A percentile compares a stretch with the other conserved stretches of the same genome.
Conservation (phyloP, 2,888 invertebrate genomes). For the Patella ulyssiponensis region DNA sequence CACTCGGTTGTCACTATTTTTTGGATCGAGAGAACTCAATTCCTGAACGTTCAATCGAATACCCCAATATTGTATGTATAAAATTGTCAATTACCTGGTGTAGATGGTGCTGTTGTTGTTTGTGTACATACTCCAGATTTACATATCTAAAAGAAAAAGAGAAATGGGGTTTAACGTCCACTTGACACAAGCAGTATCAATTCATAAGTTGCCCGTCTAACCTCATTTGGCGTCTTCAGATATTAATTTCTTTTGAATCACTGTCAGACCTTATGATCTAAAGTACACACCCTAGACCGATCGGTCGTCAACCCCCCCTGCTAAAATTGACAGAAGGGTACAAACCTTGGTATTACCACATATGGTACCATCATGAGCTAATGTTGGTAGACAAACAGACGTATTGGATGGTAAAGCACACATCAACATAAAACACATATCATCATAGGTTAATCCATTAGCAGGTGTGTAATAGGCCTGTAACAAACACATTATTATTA, state of each 20-base stretch:
- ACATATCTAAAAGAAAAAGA: slow-evolving; percentile 13
- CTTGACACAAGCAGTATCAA: background rate
- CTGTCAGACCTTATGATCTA: too few species aligned
- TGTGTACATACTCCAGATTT: slow-evolving; percentile 13
- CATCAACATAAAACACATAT: slow-evolving; percentile 15
- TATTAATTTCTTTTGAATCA: background rate
- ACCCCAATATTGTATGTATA: too few species aligned
- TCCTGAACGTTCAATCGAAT: too few species aligned
- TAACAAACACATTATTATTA: too few species aligned
- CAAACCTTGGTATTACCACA: slow-evolving; percentile 21
- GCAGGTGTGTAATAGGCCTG: background rate
- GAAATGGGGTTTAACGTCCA: too few species aligned
- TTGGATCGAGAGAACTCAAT: too few species aligned
- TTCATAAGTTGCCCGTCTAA: background rate
- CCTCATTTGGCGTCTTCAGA: background rate
- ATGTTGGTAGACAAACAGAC: background rate
- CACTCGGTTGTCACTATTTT: too few species aligned
- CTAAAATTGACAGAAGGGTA: background rate
- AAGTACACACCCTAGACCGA: background rate
- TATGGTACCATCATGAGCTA: slow-evolving; percentile 21
- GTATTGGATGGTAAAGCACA: slow-evolving; percentile 14
- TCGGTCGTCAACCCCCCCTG: background rate
- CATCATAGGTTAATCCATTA: slow-evolving; percentile 12
- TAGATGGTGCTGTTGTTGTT: slow-evolving; percentile 11
- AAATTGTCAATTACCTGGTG: slow-evolving; percentile 15